Evolutionary conservation across 35 echinoderm and acorn worm species (phyloP), one percentile per base, ranked within the genome.

Genomic region (Lytechinus variegatus): DNA sequence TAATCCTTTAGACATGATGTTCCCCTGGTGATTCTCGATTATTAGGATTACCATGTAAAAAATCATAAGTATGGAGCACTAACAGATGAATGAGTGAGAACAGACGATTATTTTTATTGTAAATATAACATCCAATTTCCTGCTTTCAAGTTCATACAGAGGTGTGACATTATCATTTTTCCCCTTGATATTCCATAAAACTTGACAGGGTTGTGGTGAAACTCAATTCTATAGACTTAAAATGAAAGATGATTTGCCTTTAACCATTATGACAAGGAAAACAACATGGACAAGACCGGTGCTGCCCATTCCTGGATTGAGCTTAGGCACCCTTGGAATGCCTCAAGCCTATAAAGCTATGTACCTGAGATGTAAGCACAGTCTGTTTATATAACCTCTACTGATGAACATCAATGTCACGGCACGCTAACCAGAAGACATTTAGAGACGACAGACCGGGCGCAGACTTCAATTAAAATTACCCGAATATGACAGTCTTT

Each of bases 381-480:
- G 66, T 79, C 66, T 79, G 66, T 79, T 79, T n/a, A n/a, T 24
- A 79, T 79, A 79, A 79, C 19, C 66, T 79, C 66, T 79, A n/a
- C 66, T 79, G 66, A 79, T 79, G 66, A n/a, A 79, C 66, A 79
- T 79, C 66, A 79, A n/a, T 79, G 66, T 79, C 66, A 79, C 24
- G 66, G 66, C 21, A 79, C n/a, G 66, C 5, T 79, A 79, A 79
- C 66, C 66, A 79, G 66, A 79, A 79, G 66, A 79, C 66, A 79
- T 79, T 79, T 79, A 79, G 66, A 24, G 66, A 79, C n/a, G 66
- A 79, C 66, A 79, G 66, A 79, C 66, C n/a, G 21, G 19, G 6
- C 14, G 21, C 66, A 7, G 66, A 79, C 66, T 79, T 79, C 14
- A 79, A 79, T 79, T 79, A 79, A 79, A 79, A 71, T n/a, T 24